Conservation (phyloP, 2,888 invertebrate genomes). For the Nemapogon koenigi region DNA sequence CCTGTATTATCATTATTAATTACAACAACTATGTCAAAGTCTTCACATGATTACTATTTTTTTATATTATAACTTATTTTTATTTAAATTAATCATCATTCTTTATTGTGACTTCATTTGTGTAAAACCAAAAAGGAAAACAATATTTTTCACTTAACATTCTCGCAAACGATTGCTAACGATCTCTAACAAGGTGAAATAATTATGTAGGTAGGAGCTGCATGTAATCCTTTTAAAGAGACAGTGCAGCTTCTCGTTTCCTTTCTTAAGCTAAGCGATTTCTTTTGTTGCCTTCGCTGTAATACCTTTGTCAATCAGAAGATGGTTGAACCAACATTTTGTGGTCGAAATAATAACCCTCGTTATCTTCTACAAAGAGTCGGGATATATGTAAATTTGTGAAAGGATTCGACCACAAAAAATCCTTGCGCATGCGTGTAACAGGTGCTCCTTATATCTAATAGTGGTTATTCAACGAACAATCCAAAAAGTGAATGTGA, state of each 20-base stretch:
- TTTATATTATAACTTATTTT: no score
- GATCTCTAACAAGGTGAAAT: slow-evolving; percentile 46
- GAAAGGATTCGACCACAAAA: slow-evolving; percentile 48
- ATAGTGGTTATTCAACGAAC: slow-evolving; percentile 16
- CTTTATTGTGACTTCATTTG: no score
- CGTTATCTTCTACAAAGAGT: slow-evolving; percentile 48
- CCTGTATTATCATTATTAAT: no score
- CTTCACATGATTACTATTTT: no score
- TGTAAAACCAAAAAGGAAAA: no score
- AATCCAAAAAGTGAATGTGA: slow-evolving; percentile 1
- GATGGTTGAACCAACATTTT: slow-evolving; percentile 44
- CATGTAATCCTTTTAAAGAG: slow-evolving; percentile 21
- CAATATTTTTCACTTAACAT: no score
- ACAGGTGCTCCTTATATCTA: slow-evolving; percentile 57
- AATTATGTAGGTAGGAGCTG: slow-evolving; percentile 26
- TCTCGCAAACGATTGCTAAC: slow-evolving; percentile 22
- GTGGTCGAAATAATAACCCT: slow-evolving; percentile 58
- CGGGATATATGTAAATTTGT: slow-evolving; percentile 55
- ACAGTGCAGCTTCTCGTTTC: slow-evolving; percentile 6
- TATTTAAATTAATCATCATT: no score
- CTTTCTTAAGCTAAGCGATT: slow-evolving; percentile 24
- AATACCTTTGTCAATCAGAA: slow-evolving; percentile 50
- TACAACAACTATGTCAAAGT: no score
- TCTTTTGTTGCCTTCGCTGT: slow-evolving; percentile 32
- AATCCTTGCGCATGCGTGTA: slow-evolving; percentile 40